Percentiles rank a stretch among this genome's conserved stretches.
Conservation (phyloP, 2,797 vertebrate genomes). For the Melanogrammus aeglefinus region DNA sequence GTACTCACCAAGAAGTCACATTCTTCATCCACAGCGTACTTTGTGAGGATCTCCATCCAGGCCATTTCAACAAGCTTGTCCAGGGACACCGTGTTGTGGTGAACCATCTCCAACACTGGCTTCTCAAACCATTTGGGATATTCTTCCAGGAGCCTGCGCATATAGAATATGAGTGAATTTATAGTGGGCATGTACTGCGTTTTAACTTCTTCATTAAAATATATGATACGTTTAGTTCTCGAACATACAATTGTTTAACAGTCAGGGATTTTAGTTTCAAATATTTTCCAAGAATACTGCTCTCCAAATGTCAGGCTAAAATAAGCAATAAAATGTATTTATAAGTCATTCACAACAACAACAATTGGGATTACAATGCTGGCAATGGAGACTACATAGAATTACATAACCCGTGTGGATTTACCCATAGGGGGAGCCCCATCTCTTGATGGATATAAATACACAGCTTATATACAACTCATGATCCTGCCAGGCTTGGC, state of each 20-base stretch:
- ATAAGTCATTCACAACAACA: not conserved
- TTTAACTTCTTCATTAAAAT: not conserved
- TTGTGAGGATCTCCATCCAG: constrained; percentile 98
- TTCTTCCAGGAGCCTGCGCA: constrained; percentile 90
- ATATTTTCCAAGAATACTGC: not conserved
- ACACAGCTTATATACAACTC: constrained; percentile 39
- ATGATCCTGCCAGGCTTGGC: constrained; percentile 33
- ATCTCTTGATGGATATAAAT: constrained; percentile 37
- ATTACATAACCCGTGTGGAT: constrained; percentile 5
- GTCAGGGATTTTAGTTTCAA: not conserved
- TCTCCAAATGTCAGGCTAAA: not conserved
- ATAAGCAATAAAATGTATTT: not conserved
- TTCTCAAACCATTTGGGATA: constrained; percentile 97
- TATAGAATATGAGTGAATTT: constrained; percentile 3
- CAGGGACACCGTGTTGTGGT: constrained; percentile 94
- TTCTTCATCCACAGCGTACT: constrained; percentile 92
- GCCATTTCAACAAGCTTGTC: constrained; percentile 94
- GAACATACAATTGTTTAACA: not conserved
- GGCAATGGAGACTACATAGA: constrained; percentile 28
- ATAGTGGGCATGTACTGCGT: not conserved
- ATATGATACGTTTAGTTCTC: not conserved
- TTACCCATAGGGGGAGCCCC: constrained; percentile 57
- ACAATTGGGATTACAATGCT: not conserved
- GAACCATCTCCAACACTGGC: constrained; percentile 92
- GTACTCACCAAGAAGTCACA: constrained; percentile 91